Percentiles rank a stretch among this genome's conserved stretches.
These are phyloP conservation scores for Pseudolaguvia tuberculata DNA, from an alignment of 2,113 vertebrate species.

Conservation along the genomic window DNA sequence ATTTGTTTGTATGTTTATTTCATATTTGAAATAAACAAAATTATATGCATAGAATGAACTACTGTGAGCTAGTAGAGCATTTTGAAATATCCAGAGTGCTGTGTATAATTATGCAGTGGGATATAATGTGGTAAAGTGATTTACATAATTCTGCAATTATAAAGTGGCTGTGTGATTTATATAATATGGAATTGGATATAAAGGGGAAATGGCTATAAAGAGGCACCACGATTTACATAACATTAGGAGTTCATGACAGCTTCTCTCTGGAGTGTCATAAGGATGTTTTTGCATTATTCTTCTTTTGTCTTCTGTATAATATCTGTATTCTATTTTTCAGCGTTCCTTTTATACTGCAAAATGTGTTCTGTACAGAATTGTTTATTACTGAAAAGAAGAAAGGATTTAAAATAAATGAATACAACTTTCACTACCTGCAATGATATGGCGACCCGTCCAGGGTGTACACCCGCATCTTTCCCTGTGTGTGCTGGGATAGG, in stretches of 20 bases:
- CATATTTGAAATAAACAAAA: not conserved
- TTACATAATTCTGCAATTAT: constrained; percentile 24
- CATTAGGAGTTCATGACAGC: not conserved
- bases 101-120: not conserved
- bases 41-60: not conserved
- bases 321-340: constrained; percentile 11
- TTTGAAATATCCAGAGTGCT: not conserved
- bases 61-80: not conserved
- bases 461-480: too few species aligned
- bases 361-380: not conserved
- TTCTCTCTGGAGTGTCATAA: constrained; percentile 16
- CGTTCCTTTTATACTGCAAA: not conserved
- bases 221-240: constrained; percentile 11
- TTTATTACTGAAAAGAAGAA: not conserved
- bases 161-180: constrained; percentile 16
- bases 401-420: too few species aligned
- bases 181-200: constrained; percentile 12
- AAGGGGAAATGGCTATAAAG: not conserved
- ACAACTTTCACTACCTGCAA: too few species aligned
- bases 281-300: not conserved
- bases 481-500: too few species aligned
- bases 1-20: too few species aligned
- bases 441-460: too few species aligned
- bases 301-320: not conserved
- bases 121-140: not conserved